Evolutionary conservation across 2,888 invertebrate genomes (phyloP), one percentile per base, ranked within the genome.

Genomic region (Cyrtodaria siliqua): DNA sequence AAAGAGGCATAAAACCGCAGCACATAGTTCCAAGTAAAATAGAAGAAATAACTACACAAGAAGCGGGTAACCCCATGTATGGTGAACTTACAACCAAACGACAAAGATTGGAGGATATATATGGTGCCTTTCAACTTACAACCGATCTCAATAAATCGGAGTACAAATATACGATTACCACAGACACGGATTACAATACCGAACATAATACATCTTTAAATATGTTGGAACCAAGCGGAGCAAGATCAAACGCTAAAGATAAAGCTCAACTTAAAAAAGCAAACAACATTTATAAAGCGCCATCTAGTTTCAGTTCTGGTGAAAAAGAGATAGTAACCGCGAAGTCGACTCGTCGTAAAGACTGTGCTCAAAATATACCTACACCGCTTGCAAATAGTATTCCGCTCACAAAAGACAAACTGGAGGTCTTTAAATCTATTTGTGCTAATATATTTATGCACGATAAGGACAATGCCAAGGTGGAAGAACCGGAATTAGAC

Each of bases 1-100:
- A 79, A 55, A 71, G 74, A 33, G 79, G 74, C 23, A 71, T 47
- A 20, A 57, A 24, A 27, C 76, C 71, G 3, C 62, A 67, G 20
- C 67, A 77, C 42, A 71, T 71, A 16, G 27, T 64, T 26, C 50
- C 53, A 27, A 29, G 23, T 44, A 33, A 57, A 44, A 6, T 6
- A 20, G 16, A 16, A 3, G 44, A 44, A 6, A n/a, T n/a, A n/a
- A 44, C 16, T 55, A n/a, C 16, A 33, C 16, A 9, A 20, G 29
- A 16, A 16, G 33, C 18, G 29, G 8, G 12, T n/a, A 1, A 1
- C 27, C 8, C 33, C 14, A 1, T 12, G 27, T 20, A 2, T 12
- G 26, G 2, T 18, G 55, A n/a, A 16, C n/a, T 9, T 18, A 29
- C n/a, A 18, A 55, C n/a, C 14, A 55, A 18, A 29, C n/a, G 18